Evolutionary conservation across 1,140 invertebrate species (phyloP), one percentile per base, ranked within the genome.

Genomic region (Diachasmimorpha longicaudata): DNA sequence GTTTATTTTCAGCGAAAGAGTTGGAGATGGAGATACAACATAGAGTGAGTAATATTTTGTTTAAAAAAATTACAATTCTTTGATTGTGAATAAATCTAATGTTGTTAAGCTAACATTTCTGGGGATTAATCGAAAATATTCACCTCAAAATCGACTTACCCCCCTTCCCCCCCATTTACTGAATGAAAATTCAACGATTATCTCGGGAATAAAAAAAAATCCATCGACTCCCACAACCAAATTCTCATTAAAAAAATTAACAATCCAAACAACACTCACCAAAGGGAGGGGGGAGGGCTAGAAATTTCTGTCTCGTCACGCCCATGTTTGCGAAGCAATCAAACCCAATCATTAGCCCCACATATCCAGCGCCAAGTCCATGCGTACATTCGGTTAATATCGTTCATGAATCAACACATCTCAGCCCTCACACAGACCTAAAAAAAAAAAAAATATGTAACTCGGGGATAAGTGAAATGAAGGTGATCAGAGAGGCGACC

Each of bases 251-350:
- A 63, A 63, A 63, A 23, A 63, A 63, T 63, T 23, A 25, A 25
- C 58, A n/a, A 63, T 63, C 23, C 58, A 63, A 63, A 63, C 58
- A 63, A 63, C 4, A 63, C 21, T 66, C 68, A 76, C 39, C 76
- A 31, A 31, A 31, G 68, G 5, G 58, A 75, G 67, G 79, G 73
- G 70, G 80, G 25, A 16, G 9, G 1, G 6, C 31, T 16, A 68
- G 66, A 68, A 68, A 19, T 68, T 68, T 37, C 66, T 4, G 36
- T 39, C 80, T 77, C 77, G 87, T 74, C 87, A 85, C 85, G 83
- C 88, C 88, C 79, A 88, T 88, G 78, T 89, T 88, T 89, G 84
- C 81, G 82, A 79, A 88, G 84, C 88, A 89, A 89, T 89, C 87
- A 89, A 89, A 85, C 84, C 80, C 81, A 88, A 88, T 89, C 85